Percentiles rank a stretch among this genome's conserved stretches.
Conservation (phyloP, 2,888 invertebrate genomes). For the Leuctra nigra region DNA sequence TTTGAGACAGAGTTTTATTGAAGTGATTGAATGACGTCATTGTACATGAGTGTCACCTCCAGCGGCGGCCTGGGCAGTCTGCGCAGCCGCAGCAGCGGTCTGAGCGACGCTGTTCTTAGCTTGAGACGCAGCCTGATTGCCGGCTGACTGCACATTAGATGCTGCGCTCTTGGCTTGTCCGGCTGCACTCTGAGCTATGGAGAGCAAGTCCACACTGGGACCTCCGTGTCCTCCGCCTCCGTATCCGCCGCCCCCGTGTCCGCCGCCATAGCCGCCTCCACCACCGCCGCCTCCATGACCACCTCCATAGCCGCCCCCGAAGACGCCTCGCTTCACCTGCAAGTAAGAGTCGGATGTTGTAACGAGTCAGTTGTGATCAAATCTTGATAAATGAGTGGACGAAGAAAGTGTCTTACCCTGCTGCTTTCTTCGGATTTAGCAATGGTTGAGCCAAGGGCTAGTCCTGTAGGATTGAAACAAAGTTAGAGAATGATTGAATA, state of each 20-base stretch:
- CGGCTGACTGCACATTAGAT: neutral
- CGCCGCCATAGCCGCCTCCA: neutral
- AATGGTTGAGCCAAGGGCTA: neutral
- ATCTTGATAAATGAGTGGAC: neutral
- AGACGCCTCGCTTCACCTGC: neutral
- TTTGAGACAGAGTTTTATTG: too few species aligned
- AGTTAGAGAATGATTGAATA: neutral
- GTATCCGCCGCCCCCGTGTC: neutral
- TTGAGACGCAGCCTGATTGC: neutral
- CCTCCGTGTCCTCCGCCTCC: conserved; percentile 36
- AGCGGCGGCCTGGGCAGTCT: neutral
- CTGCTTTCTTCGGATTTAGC: neutral
- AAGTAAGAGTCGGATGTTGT: neutral
- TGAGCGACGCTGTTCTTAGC: neutral
- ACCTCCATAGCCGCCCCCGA: neutral
- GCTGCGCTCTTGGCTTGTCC: conserved; percentile 37
- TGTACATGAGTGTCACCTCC: neutral
- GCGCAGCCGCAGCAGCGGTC: neutral
- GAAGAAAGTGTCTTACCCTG: neutral
- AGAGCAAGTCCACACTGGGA: conserved; percentile 58
- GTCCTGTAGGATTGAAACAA: neutral
- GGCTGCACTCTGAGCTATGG: conserved; percentile 50
- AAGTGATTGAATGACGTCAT: too few species aligned
- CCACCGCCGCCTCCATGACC: neutral
- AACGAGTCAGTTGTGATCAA: too few species aligned